These are phyloP conservation scores for Agrenia bidenticulata DNA, from an alignment of 2,888 invertebrate genomes.

Conservation along the genomic window DNA sequence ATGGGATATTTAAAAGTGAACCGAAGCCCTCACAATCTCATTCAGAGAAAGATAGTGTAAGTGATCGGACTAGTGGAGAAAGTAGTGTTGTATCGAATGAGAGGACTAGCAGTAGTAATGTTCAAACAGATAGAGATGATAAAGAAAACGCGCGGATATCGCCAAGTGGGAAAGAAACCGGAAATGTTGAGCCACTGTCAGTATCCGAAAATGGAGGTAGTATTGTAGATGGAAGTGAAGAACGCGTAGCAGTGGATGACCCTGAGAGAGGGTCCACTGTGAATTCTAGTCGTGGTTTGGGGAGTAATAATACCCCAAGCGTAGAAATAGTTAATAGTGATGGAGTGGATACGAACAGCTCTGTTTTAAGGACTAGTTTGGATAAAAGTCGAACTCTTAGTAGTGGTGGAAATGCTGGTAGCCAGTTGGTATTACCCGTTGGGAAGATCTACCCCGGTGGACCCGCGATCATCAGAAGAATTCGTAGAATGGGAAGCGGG, in stretches of 20 bases:
- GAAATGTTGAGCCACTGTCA: constrained; percentile 30
- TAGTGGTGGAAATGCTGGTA: constrained; percentile 31
- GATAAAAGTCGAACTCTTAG: constrained; percentile 43
- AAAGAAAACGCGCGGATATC: constrained; percentile 48
- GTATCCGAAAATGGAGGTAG: constrained; percentile 48
- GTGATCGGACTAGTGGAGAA: too few relatives aligned
- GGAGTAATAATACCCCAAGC: constrained; percentile 33
- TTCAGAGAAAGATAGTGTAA: not conserved
- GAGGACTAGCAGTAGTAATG: too few relatives aligned
- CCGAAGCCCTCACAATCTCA: not conserved
- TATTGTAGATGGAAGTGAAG: constrained; percentile 46
- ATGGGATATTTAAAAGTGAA: constrained; percentile 45
- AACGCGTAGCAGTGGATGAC: constrained; percentile 46
- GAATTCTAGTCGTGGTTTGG: constrained; percentile 50
- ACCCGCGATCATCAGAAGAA: constrained; percentile 4
- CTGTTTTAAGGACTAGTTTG: constrained; percentile 19
- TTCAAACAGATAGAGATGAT: constrained; percentile 44
- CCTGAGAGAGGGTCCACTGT: constrained; percentile 42
- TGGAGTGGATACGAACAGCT: constrained; percentile 30
- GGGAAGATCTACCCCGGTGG: constrained; percentile 12
- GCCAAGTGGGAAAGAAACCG: constrained; percentile 38
- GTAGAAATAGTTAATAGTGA: constrained; percentile 21
- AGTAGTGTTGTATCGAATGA: too few relatives aligned
- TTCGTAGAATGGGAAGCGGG: constrained; percentile 28
- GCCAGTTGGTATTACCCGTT: constrained; percentile 15